phyloP scores from a whole-genome alignment of 2,888 invertebrate genomes.

The Cryptophagus acutangulus region DNA sequence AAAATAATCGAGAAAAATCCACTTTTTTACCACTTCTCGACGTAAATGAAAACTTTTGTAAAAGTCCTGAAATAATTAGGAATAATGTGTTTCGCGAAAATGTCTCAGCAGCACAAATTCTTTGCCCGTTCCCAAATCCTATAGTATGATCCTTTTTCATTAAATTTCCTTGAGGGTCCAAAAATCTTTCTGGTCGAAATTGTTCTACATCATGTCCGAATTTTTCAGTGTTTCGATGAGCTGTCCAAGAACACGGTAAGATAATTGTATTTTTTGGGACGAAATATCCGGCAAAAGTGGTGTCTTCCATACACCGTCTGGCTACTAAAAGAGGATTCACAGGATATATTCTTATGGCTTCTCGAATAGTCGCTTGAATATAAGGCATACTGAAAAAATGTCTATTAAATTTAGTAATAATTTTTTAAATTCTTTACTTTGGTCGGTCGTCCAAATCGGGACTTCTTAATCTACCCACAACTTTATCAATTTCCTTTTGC shows the following conservation, averaged over 20 bases:
- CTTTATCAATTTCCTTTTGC: constrained; percentile 58
- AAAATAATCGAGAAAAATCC: no score
- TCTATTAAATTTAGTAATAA: no score
- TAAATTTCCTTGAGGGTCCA: constrained; percentile 53
- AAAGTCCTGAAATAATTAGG: constrained; percentile 54
- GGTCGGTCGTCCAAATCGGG: constrained; percentile 58
- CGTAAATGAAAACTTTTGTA: constrained; percentile 56
- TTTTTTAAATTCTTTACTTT: constrained; percentile 20
- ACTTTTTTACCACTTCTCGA: constrained; percentile 12
- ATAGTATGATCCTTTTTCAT: constrained; percentile 56
- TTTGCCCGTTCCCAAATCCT: constrained; percentile 64
- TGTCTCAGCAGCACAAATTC: constrained; percentile 68
- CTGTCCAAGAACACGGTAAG: constrained; percentile 43
- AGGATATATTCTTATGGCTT: constrained; percentile 42
- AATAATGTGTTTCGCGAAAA: constrained; percentile 64
- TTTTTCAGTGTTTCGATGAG: constrained; percentile 52
- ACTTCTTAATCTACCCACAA: constrained; percentile 56
- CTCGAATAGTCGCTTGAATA: constrained; percentile 46
- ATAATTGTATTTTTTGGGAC: constrained; percentile 57
- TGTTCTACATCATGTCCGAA: constrained; percentile 62
- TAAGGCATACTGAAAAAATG: constrained; percentile 44
- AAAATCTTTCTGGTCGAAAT: constrained; percentile 64
- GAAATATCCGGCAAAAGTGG: constrained; percentile 61
- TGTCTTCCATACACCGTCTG: constrained; percentile 61
- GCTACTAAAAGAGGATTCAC: constrained; percentile 43